Conservation (phyloP, 1,140 invertebrate species). For the Heliothis subflexa region DNA sequence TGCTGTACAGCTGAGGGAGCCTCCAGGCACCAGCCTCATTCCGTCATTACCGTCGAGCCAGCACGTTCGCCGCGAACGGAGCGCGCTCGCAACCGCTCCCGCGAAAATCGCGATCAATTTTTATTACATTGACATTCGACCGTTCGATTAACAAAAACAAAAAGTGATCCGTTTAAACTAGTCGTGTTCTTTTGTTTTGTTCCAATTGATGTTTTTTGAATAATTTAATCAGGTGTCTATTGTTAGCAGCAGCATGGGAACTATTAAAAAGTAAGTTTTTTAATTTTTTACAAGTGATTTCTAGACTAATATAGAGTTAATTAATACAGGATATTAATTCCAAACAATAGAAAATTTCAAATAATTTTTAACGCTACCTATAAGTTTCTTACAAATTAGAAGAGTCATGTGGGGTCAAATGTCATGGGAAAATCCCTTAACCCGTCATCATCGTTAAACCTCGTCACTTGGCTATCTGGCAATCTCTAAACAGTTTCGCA, state of each 20-base stretch:
- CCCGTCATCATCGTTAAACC: background rate
- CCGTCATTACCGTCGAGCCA: conserved; percentile 65
- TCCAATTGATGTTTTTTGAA: conserved; percentile 68
- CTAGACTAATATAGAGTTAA: conserved; percentile 10
- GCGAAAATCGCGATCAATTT: conserved; percentile 58
- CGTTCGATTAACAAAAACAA: conserved; percentile 39
- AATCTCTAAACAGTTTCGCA: conserved; percentile 18
- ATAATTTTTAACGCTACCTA: background rate
- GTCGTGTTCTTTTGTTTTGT: conserved; percentile 66
- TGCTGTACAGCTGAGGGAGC: conserved; percentile 57
- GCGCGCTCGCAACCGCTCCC: conserved; percentile 63
- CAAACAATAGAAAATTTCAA: background rate
- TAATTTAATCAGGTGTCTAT: conserved; percentile 63
- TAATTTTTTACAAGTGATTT: conserved; percentile 46
- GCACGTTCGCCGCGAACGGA: conserved; percentile 69
- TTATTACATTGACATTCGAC: conserved; percentile 48
- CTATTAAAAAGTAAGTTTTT: conserved; percentile 72
- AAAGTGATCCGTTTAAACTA: conserved; percentile 49
- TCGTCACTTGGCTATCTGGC: background rate
- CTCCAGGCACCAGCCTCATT: conserved; percentile 69
- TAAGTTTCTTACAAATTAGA: background rate
- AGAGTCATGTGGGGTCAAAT: conserved; percentile 1
- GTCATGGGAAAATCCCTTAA: conserved; percentile 2
- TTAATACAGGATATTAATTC: background rate
- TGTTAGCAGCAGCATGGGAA: conserved; percentile 70